These are phyloP conservation scores for Tichodroma muraria DNA, from an alignment of 2,113 vertebrate species.

Conservation along the genomic window DNA sequence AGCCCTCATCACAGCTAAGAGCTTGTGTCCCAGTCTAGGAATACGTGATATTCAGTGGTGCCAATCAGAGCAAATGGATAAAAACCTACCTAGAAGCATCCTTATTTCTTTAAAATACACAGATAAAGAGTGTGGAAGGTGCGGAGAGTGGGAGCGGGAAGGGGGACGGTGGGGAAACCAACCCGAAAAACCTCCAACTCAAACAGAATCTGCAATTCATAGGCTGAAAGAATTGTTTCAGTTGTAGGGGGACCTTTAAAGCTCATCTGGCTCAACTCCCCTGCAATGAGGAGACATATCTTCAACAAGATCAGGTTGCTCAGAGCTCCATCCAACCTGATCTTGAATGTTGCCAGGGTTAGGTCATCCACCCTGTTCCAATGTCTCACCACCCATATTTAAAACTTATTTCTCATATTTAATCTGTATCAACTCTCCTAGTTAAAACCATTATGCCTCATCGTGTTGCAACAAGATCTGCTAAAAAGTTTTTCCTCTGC, in stretches of 20 bases:
- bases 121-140: background rate
- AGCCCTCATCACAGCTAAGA: background rate
- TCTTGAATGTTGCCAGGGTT: background rate
- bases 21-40: background rate
- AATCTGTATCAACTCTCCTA: background rate
- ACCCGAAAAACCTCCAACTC: no score
- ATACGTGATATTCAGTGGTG: background rate
- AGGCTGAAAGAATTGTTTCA: background rate
- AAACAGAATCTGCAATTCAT: background rate
- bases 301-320: background rate
- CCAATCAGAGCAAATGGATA: background rate
- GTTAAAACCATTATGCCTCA: background rate
- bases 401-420: background rate
- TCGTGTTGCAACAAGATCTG: background rate
- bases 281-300: background rate
- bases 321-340: background rate
- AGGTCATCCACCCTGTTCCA: background rate
- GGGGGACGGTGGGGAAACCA: no score
- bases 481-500: background rate
- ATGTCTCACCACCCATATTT: background rate
- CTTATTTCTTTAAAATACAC: background rate
- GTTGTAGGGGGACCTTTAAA: background rate
- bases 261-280: background rate
- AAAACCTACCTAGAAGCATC: background rate
- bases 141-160: fast-evolving